Percentiles rank a stretch among this genome's conserved stretches.
Conservation (phyloP, 1,140 invertebrate genomes). For the Platorchestia sp. region DNA sequence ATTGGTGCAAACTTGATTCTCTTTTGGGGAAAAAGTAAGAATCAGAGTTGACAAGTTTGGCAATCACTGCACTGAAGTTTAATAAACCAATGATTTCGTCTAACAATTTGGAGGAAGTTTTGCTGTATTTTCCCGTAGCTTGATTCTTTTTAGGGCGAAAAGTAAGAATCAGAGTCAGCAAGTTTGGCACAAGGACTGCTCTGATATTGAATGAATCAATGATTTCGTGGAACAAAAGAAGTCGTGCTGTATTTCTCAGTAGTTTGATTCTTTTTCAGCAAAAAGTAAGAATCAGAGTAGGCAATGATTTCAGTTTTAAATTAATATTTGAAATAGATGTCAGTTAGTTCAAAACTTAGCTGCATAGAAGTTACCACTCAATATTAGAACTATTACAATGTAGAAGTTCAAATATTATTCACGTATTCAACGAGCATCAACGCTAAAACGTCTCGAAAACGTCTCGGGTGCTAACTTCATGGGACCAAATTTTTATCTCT, state of each 20-base stretch:
- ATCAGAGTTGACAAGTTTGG: neutral
- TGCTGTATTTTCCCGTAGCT: neutral
- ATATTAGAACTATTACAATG: neutral
- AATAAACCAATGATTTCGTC: neutral
- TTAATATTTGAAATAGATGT: neutral
- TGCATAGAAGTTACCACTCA: neutral
- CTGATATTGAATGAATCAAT: neutral
- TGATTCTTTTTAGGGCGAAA: neutral
- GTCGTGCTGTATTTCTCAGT: neutral
- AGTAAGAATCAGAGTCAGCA: neutral
- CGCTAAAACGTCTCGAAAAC: neutral
- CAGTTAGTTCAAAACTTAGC: neutral
- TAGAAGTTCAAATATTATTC: neutral
- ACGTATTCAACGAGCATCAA: neutral
- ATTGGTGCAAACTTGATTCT: neutral
- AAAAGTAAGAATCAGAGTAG: neutral
- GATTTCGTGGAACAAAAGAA: neutral
- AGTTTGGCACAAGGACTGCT: neutral
- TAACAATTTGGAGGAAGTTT: neutral
- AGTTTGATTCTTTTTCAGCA: neutral
- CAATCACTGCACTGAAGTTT: neutral
- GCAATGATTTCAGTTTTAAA: neutral
- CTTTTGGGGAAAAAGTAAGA: neutral
- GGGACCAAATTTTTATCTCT: no score
- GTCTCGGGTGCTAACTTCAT: neutral